Evolutionary conservation across 2,888 invertebrate genomes (phyloP).

Genomic region (Agrilus mali): DNA sequence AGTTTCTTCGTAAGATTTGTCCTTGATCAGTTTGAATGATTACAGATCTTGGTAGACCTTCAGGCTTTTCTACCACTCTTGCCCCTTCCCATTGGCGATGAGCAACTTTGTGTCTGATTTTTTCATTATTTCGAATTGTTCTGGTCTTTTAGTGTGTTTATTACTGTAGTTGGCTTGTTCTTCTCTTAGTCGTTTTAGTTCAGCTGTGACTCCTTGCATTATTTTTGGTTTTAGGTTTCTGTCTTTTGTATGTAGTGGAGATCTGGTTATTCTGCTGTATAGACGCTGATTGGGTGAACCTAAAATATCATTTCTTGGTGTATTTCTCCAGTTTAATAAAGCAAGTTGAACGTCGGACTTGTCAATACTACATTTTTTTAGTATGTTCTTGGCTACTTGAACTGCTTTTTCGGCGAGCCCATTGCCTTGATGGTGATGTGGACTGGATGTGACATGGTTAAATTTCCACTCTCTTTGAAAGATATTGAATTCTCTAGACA

Average conservation of each 20-base stretch:
- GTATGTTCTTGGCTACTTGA: conserved; percentile 1
- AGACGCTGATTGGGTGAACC: conserved; percentile 2
- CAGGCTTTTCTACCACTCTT: not conserved
- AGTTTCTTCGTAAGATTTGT: not conserved
- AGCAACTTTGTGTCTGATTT: not conserved
- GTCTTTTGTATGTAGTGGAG: not conserved
- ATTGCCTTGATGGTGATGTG: conserved; percentile 5
- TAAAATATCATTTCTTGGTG: conserved; percentile 1
- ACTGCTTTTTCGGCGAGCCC: conserved; percentile 1
- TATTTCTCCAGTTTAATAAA: not conserved
- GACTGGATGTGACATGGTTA: conserved; percentile 3
- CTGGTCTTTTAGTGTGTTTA: not conserved
- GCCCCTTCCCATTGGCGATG: not conserved
- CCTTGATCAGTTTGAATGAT: not conserved
- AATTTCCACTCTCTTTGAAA: conserved; percentile 3
- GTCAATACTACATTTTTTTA: conserved; percentile 1
- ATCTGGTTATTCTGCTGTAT: not conserved
- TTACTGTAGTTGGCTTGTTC: not conserved
- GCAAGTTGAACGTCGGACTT: conserved; percentile 2
- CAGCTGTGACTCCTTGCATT: not conserved
- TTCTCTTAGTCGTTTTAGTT: not conserved
- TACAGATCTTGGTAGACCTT: not conserved
- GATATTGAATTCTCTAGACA: conserved; percentile 3
- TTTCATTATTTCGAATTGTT: not conserved
- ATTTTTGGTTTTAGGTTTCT: not conserved